A percentile compares a stretch with the other conserved stretches of the same genome.
These are phyloP conservation scores for Brotogeris chrysoptera DNA, from an alignment of 2,797 vertebrate genomes.

Conservation along the genomic window DNA sequence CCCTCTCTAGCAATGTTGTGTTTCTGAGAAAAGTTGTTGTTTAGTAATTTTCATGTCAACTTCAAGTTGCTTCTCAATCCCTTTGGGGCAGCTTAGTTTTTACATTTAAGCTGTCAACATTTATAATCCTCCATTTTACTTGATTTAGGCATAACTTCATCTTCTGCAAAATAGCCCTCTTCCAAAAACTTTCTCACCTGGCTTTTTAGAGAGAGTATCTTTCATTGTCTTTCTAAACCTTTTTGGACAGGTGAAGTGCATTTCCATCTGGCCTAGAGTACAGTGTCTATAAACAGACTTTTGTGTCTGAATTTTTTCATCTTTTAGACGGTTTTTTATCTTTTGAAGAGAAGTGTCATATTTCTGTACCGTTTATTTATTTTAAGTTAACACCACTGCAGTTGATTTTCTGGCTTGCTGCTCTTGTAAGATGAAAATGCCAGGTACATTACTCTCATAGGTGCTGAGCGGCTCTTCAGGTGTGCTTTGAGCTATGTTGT, in stretches of 20 bases:
- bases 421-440: background rate
- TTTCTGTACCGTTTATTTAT: background rate
- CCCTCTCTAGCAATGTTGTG: background rate
- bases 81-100: background rate
- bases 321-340: background rate
- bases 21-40: background rate
- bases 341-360: background rate
- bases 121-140: background rate
- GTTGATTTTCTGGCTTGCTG: background rate
- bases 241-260: background rate
- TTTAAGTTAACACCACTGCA: fast-evolving
- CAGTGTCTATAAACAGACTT: background rate
- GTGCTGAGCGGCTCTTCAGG: background rate
- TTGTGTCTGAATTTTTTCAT: background rate
- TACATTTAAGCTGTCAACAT: background rate
- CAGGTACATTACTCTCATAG: too few relatives aligned
- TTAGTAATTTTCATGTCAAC: background rate
- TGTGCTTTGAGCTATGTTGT: background rate
- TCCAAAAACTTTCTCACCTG: background rate
- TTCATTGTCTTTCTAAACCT: background rate
- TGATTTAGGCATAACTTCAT: background rate
- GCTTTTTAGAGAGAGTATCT: background rate
- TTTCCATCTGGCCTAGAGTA: background rate
- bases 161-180: background rate
- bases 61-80: background rate